phyloP scores from a whole-genome alignment of 2,113 vertebrate species.

The Ivindomyrus marchei region DNA sequence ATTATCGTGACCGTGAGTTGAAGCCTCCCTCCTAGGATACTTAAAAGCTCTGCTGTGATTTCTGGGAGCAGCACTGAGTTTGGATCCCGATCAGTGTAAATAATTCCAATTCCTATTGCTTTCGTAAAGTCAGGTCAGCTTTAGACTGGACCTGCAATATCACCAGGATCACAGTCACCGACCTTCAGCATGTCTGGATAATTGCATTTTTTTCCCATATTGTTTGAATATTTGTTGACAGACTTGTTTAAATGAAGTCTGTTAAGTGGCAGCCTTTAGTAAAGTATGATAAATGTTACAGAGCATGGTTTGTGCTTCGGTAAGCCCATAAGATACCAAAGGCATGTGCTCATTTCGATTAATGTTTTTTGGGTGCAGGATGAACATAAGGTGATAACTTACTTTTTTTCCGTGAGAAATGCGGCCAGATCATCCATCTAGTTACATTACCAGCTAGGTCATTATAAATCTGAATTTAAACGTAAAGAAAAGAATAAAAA shows the following conservation, averaged over 20 bases:
- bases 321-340: constrained; percentile 35
- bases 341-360: constrained; percentile 45
- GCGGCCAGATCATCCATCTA: constrained; percentile 29
- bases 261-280: constrained; percentile 1
- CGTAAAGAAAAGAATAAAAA: background rate
- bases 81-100: background rate
- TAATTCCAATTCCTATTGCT: background rate
- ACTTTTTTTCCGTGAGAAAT: constrained; percentile 29
- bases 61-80: background rate
- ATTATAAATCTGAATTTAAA: constrained; percentile 10
- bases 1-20: background rate
- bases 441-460: constrained; percentile 19
- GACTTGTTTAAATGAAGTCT: background rate
- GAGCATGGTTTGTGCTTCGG: constrained; percentile 36
- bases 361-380: constrained; percentile 24
- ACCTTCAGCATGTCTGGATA: background rate
- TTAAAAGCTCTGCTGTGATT: background rate
- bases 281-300: constrained; percentile 36
- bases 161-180: background rate
- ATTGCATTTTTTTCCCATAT: background rate
- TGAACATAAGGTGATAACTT: background rate
- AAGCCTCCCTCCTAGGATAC: background rate
- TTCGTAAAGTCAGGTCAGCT: background rate
- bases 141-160: background rate
- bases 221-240: background rate